Percentiles rank a stretch among this genome's conserved stretches.
Evolutionary conservation across 2,113 vertebrate species (phyloP).

Genomic region (Protobothrops flavoviridis): DNA sequence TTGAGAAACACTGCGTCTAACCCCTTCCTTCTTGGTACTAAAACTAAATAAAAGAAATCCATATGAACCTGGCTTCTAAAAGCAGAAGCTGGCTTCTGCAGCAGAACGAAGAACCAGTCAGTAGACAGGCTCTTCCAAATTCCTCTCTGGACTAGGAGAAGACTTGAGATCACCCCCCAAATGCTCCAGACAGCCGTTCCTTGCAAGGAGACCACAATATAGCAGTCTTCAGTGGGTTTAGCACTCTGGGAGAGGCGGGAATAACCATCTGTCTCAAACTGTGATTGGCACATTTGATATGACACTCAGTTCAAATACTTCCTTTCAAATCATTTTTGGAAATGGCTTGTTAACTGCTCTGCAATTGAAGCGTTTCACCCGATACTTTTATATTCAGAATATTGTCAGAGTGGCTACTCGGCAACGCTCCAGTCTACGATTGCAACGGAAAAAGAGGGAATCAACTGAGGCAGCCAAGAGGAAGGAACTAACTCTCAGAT

Average conservation of each 20-base stretch:
- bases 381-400: not conserved
- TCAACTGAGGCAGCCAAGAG: not conserved
- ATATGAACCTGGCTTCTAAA: not conserved
- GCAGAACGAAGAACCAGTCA: not conserved
- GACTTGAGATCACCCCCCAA: not conserved
- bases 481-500: conserved; percentile 69
- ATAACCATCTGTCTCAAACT: not conserved
- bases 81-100: not conserved
- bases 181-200: not conserved
- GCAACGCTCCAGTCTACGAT: not conserved
- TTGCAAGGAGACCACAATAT: not conserved
- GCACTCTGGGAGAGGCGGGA: not conserved
- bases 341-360: not conserved
- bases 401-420: not conserved
- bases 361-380: not conserved
- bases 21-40: not conserved
- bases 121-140: not conserved
- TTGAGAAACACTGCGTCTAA: no score
- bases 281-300: not conserved
- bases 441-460: not conserved
- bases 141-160: not conserved
- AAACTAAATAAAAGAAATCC: not conserved
- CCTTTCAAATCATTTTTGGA: not conserved
- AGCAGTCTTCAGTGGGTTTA: not conserved
- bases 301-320: not conserved